phyloP scores from a whole-genome alignment of 1,140 invertebrate species.

The Oscheius sp. region DNA sequence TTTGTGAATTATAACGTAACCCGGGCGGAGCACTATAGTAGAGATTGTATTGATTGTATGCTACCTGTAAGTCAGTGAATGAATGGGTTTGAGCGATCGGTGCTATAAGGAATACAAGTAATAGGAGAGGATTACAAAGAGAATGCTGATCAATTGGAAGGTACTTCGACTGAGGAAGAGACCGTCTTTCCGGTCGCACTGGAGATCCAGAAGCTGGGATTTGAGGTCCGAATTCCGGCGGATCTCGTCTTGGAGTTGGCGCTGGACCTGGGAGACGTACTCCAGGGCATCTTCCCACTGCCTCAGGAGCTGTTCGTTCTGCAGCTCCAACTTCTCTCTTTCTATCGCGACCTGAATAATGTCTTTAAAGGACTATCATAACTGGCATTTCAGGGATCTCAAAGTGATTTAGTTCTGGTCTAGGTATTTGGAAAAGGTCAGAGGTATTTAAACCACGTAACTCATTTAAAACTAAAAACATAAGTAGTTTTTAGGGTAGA shows the following conservation, averaged over 20 bases:
- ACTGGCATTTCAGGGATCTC: no score
- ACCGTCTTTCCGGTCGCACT: slow-evolving; percentile 1
- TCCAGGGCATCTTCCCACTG: slow-evolving; percentile 36
- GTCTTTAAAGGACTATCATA: no score
- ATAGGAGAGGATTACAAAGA: slow-evolving; percentile 24
- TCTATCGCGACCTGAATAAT: neutral
- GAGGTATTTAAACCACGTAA: no score
- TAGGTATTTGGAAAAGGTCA: no score
- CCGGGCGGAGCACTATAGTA: no score
- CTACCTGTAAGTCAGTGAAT: no score
- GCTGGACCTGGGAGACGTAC: slow-evolving; percentile 26
- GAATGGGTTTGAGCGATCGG: no score
- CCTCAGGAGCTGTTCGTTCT: slow-evolving; percentile 33
- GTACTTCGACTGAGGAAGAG: slow-evolving; percentile 5
- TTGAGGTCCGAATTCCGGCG: slow-evolving; percentile 17
- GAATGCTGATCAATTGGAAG: slow-evolving; percentile 15
- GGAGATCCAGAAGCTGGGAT: slow-evolving; percentile 5
- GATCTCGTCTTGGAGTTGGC: slow-evolving; percentile 29
- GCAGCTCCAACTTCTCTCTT: slow-evolving; percentile 26
- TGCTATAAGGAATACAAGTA: slow-evolving; percentile 8
- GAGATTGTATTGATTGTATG: no score
- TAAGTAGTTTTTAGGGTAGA: no score
- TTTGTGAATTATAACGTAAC: no score
- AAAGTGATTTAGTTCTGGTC: no score
- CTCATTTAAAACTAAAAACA: no score